Percentiles rank a stretch among this genome's conserved stretches.
Evolutionary conservation across 1,140 invertebrate genomes (phyloP).

Genomic region (Arion vulgaris): DNA sequence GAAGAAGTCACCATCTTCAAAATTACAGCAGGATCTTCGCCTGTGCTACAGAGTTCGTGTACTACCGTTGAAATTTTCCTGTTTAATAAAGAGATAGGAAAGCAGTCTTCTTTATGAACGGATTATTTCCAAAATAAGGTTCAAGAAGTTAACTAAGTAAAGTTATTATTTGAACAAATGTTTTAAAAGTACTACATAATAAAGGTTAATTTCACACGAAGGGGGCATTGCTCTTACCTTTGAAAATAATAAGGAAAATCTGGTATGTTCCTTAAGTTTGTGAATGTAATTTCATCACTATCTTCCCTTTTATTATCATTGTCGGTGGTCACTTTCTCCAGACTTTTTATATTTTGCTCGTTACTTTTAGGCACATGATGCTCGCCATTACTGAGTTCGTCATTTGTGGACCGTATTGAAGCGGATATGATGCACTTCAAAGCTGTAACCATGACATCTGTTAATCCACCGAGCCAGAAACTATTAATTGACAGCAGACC

Average conservation of each 20-base stretch:
- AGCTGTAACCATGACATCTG: conserved; percentile 27
- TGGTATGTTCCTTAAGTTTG: neutral
- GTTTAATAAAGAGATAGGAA: too few relatives aligned
- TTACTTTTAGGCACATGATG: conserved; percentile 1
- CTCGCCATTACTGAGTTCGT: neutral
- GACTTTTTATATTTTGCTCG: neutral
- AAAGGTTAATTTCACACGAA: too few relatives aligned
- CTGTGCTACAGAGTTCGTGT: too few relatives aligned
- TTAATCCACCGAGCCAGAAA: conserved; percentile 40
- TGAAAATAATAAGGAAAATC: conserved; percentile 1
- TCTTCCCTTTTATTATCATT: neutral
- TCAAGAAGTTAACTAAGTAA: too few relatives aligned
- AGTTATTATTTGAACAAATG: too few relatives aligned
- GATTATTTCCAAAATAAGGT: too few relatives aligned
- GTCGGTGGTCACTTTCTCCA: neutral
- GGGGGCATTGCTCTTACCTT: neutral
- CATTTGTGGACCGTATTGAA: neutral
- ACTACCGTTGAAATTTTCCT: too few relatives aligned
- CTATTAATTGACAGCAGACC: conserved; percentile 53
- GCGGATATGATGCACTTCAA: conserved; percentile 29
- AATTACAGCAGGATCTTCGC: too few relatives aligned
- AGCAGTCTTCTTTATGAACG: too few relatives aligned
- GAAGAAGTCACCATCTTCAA: too few relatives aligned
- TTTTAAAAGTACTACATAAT: too few relatives aligned
- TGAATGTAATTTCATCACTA: neutral